phyloP scores from a whole-genome alignment of 2,113 vertebrate species.

The Gymnarchus niloticus region DNA sequence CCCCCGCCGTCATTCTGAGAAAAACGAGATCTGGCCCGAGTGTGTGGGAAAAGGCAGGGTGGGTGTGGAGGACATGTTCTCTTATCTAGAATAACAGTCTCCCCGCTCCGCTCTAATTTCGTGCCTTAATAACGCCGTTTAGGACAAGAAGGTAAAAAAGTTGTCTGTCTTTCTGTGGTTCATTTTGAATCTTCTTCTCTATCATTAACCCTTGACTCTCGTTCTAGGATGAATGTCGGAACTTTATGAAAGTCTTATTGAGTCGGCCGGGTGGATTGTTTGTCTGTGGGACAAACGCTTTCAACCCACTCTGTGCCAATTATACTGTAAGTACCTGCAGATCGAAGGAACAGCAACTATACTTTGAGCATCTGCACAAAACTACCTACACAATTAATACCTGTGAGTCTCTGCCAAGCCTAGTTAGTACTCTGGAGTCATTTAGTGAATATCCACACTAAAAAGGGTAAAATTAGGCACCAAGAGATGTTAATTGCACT shows the following conservation, averaged over 20 bases:
- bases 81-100: slow-evolving; percentile 11
- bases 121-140: background rate
- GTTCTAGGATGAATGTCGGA: slow-evolving; percentile 85
- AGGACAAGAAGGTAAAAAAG: background rate
- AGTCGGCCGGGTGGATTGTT: slow-evolving; percentile 79
- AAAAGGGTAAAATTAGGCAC: too few species aligned
- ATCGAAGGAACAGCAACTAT: background rate
- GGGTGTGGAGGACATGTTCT: background rate
- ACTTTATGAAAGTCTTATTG: slow-evolving; percentile 92
- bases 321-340: slow-evolving; percentile 78
- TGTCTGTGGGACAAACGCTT: slow-evolving; percentile 93
- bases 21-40: slow-evolving; percentile 8
- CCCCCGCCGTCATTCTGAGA: background rate
- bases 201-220: slow-evolving; percentile 2
- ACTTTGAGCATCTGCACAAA: background rate
- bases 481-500: background rate
- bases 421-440: background rate
- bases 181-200: background rate
- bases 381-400: background rate
- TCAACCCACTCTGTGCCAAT: slow-evolving; percentile 92
- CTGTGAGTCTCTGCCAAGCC: background rate
- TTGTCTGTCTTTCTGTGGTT: background rate
- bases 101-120: background rate
- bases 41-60: background rate
- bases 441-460: background rate